Percentiles rank a stretch among this genome's conserved stretches.
phyloP scores from a whole-genome alignment of 2,888 invertebrate genomes.

The Leistus spinibarbis region DNA sequence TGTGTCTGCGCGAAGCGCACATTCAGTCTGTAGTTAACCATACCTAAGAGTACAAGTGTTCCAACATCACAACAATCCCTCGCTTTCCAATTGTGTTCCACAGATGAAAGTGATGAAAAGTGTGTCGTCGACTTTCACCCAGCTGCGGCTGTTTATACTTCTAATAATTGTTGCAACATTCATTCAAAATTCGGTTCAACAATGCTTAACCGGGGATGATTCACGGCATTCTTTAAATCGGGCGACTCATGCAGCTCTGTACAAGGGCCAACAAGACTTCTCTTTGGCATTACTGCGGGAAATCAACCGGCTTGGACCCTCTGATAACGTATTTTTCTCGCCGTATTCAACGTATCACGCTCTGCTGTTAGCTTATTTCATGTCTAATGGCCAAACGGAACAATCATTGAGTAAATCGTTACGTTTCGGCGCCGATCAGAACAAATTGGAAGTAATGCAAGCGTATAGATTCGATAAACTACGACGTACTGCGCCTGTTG shows the following conservation, averaged over 20 bases:
- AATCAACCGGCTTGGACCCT: conserved; percentile 65
- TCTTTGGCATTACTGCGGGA: conserved; percentile 72
- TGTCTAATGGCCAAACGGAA: conserved; percentile 75
- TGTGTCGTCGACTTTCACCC: conserved; percentile 37
- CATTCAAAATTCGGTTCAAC: conserved; percentile 46
- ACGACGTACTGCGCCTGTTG: conserved; percentile 61
- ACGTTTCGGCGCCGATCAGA: conserved; percentile 63
- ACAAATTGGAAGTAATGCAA: conserved; percentile 74
- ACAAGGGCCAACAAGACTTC: conserved; percentile 69
- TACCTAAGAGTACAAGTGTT: conserved; percentile 5
- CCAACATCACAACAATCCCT: neutral
- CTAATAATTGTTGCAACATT: conserved; percentile 6
- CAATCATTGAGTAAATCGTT: conserved; percentile 66
- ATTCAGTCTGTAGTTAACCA: conserved; percentile 24
- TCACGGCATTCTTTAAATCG: conserved; percentile 49
- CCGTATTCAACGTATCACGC: conserved; percentile 87
- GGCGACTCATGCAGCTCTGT: conserved; percentile 57
- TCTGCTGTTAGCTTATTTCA: conserved; percentile 77
- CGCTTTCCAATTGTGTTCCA: conserved; percentile 29
- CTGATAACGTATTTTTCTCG: conserved; percentile 84
- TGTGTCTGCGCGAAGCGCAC: conserved; percentile 3
- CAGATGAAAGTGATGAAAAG: conserved; percentile 38
- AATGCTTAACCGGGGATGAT: conserved; percentile 61
- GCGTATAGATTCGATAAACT: conserved; percentile 75
- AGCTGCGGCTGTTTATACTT: conserved; percentile 23